Percentiles rank a stretch among this genome's conserved stretches.
phyloP scores from a whole-genome alignment of 2,797 vertebrate genomes.

The Danio albolineatus region DNA sequence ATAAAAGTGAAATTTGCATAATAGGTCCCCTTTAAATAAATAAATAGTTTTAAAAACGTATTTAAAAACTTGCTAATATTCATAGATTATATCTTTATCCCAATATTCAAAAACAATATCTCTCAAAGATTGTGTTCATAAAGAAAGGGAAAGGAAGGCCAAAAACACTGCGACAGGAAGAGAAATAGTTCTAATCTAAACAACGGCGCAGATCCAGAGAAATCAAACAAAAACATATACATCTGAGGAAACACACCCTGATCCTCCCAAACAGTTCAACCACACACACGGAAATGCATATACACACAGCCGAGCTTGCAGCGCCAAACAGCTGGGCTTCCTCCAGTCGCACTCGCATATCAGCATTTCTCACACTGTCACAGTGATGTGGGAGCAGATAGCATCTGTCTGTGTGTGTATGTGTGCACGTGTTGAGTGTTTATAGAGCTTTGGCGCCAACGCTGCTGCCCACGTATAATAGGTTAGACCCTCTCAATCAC shows the following conservation, averaged over 20 bases:
- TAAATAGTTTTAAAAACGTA: too few species aligned
- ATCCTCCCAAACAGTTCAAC: not conserved
- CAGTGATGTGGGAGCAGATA: conserved; percentile 35
- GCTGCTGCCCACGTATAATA: conserved; percentile 33
- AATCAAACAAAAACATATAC: conserved; percentile 31
- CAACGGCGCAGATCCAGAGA: conserved; percentile 9
- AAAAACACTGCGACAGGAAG: not conserved
- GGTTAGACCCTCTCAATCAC: conserved; percentile 40
- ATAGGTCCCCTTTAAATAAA: too few species aligned
- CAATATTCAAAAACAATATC: too few species aligned
- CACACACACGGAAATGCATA: not conserved
- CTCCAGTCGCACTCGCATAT: conserved; percentile 45
- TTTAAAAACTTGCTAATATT: too few species aligned
- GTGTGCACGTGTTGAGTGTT: conserved; percentile 43
- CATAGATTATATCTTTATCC: too few species aligned
- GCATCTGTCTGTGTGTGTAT: conserved; percentile 27
- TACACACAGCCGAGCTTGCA: not conserved
- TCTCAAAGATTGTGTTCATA: not conserved
- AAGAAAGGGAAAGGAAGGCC: not conserved
- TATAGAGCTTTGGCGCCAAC: conserved; percentile 47
- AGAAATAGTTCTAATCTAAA: conserved; percentile 30
- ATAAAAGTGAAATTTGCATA: too few species aligned
- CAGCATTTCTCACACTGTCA: conserved; percentile 48
- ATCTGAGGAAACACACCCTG: conserved; percentile 20
- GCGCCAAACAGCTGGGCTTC: conserved; percentile 43